Evolutionary conservation across 2,888 invertebrate genomes (phyloP).

Genomic region (Xestia xanthographa): DNA sequence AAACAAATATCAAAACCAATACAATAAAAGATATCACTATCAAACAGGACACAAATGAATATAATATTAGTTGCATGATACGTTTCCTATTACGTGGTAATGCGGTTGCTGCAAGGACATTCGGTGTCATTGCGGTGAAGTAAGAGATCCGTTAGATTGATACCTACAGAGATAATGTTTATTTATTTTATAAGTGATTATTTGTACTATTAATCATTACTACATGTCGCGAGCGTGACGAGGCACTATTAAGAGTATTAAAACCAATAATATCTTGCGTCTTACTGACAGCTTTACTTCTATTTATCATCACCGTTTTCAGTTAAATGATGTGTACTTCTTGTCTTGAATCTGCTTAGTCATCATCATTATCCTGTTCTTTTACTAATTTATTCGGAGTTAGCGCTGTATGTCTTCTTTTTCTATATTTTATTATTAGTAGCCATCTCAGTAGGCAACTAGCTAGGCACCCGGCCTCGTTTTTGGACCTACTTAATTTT

Average conservation of each 20-base stretch:
- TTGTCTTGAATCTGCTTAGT: neutral
- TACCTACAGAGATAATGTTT: constrained; percentile 36
- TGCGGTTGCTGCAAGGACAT: constrained; percentile 55
- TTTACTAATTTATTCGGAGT: neutral
- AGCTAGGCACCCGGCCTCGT: neutral
- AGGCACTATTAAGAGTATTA: neutral
- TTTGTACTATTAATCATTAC: neutral
- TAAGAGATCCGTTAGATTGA: constrained; percentile 46
- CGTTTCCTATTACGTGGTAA: constrained; percentile 46
- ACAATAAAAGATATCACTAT: neutral
- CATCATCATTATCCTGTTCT: no score
- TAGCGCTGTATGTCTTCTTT: neutral
- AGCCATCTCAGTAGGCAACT: neutral
- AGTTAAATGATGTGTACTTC: neutral
- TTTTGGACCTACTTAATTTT: neutral
- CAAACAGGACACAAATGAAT: neutral
- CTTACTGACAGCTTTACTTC: neutral
- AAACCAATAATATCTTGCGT: neutral
- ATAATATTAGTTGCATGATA: constrained; percentile 22
- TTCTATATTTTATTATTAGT: neutral
- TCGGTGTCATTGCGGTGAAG: constrained; percentile 52
- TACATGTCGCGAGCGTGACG: neutral
- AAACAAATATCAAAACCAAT: constrained; percentile 11
- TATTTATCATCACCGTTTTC: neutral
- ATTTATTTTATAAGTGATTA: constrained; percentile 13